Conservation (phyloP, 2,113 vertebrate species). For the Noctilio leporinus region DNA sequence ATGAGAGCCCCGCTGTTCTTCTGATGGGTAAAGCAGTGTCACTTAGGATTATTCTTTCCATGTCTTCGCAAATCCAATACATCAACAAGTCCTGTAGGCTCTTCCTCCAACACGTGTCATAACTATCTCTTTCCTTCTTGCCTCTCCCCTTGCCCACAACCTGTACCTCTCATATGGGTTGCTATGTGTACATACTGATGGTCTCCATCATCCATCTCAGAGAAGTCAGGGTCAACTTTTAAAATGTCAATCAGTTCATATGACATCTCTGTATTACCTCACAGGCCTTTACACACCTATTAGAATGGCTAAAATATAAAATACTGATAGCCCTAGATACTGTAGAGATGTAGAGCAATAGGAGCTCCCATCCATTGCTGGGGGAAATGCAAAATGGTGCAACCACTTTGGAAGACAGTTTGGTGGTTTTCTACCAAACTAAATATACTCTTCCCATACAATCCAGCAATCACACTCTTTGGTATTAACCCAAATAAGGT, state of each 20-base stretch:
- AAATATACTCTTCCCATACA: not conserved
- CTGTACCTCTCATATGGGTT: accelerated
- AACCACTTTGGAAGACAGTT: not conserved
- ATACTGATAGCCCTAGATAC: not conserved
- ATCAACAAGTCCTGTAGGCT: too few relatives aligned
- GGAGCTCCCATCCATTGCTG: not conserved
- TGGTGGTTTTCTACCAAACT: not conserved
- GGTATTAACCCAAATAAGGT: not conserved
- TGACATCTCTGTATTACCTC: too few relatives aligned
- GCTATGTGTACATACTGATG: accelerated
- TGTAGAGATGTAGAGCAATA: accelerated
- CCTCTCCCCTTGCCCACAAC: not conserved
- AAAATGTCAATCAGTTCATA: not conserved
- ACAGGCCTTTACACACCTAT: not conserved
- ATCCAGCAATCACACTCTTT: not conserved
- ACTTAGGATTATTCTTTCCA: not conserved
- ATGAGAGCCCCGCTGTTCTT: not conserved
- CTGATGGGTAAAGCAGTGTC: not conserved
- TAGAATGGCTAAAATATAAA: not conserved
- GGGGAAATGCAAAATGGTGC: not conserved
- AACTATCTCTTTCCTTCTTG: not conserved
- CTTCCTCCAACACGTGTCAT: too few relatives aligned
- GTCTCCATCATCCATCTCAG: accelerated
- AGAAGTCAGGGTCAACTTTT: not conserved
- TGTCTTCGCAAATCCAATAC: not conserved